These are phyloP conservation scores for Acrossocheilus wenchowensis DNA, from an alignment of 2,797 vertebrate species.

Conservation along the genomic window DNA sequence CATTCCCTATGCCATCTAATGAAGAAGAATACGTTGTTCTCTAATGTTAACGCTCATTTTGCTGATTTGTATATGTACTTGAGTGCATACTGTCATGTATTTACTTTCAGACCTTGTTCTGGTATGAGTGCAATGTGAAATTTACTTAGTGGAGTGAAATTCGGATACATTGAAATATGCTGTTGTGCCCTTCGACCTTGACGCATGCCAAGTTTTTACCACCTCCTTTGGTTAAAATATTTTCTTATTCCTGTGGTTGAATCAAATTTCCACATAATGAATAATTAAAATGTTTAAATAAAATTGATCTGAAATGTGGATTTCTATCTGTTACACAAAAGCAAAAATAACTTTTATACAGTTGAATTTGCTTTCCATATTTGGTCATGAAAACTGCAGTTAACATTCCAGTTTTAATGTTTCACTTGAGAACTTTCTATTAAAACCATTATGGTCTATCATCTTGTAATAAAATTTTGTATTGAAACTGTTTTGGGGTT, in stretches of 20 bases:
- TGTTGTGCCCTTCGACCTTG: not conserved
- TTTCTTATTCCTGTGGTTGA: constrained; percentile 6
- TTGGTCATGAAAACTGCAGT: constrained; percentile 60
- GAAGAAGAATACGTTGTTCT: constrained; percentile 3
- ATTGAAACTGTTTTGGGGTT: constrained; percentile 59
- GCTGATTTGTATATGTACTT: constrained; percentile 2
- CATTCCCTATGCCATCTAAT: not conserved
- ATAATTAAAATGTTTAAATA: not conserved
- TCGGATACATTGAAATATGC: constrained; percentile 16
- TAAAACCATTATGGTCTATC: constrained; percentile 70
- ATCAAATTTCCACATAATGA: not conserved
- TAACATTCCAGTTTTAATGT: constrained; percentile 76
- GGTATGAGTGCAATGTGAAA: constrained; percentile 33
- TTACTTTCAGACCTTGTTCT: constrained; percentile 19
- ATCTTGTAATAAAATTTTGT: constrained; percentile 79
- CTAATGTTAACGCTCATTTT: not conserved
- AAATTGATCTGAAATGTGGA: not conserved
- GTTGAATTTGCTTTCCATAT: not conserved
- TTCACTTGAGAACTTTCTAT: constrained; percentile 74
- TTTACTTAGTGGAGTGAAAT: not conserved
- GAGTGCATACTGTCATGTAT: constrained; percentile 13
- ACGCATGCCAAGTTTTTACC: constrained; percentile 40
- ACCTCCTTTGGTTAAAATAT: not conserved
- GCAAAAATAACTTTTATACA: not conserved
- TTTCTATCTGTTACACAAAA: constrained; percentile 8